Evolutionary conservation across 2,797 vertebrate genomes (phyloP).

Genomic region (Todus mexicanus): DNA sequence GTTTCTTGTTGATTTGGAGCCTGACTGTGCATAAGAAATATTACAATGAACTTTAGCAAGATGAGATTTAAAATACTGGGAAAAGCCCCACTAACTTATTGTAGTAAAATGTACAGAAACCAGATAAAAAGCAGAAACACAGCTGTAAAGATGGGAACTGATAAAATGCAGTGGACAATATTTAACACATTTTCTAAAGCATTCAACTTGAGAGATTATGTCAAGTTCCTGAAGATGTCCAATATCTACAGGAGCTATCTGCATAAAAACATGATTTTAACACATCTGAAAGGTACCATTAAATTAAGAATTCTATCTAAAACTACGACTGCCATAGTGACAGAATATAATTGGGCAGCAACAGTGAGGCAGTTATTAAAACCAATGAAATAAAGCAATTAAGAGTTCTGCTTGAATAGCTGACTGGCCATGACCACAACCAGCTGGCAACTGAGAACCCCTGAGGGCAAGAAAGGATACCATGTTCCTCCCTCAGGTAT

Average conservation of each 20-base stretch:
- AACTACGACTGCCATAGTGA: neutral
- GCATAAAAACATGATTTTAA: neutral
- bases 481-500: neutral
- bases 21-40: neutral
- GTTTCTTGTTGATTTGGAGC: neutral
- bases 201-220: neutral
- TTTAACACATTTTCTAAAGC: neutral
- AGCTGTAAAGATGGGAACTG: neutral
- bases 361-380: neutral
- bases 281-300: neutral
- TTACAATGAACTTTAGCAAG: neutral
- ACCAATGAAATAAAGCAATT: neutral
- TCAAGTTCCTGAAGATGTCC: neutral
- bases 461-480: neutral
- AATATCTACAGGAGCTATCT: neutral
- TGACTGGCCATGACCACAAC: neutral
- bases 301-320: neutral
- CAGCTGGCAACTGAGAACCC: neutral
- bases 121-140: neutral
- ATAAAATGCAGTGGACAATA: neutral
- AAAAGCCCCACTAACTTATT: neutral
- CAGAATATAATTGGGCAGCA: constrained; percentile 11
- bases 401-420: neutral
- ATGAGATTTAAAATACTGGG: neutral
- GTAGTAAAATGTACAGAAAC: neutral